phyloP scores from a whole-genome alignment of 2,113 vertebrate species.

The Cinclus mexicanus region DNA sequence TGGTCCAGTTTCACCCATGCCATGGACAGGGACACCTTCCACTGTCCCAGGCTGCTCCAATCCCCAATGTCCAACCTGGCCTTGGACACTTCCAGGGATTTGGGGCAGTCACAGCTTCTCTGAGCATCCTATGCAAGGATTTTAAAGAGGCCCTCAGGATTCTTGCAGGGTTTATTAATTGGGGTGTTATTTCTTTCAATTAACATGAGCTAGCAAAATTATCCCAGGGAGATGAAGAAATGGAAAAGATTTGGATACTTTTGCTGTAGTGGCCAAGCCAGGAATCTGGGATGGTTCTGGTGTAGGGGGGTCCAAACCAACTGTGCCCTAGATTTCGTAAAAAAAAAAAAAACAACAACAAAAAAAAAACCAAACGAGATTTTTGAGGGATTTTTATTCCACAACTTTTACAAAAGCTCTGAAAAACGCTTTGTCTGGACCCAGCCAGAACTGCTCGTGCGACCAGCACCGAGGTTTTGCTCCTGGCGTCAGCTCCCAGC shows the following conservation, averaged over 20 bases:
- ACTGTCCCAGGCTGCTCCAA: rapidly evolving
- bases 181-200: neutral
- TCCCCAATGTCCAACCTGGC: rapidly evolving
- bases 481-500: neutral
- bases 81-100: neutral
- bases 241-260: rapidly evolving
- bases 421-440: neutral
- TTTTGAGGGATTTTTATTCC: neutral
- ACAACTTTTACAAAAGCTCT: neutral
- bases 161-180: neutral
- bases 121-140: neutral
- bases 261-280: neutral
- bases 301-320: rapidly evolving
- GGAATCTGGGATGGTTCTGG: neutral
- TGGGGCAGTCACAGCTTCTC: neutral
- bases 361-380: neutral
- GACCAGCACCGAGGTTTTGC: neutral
- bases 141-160: neutral
- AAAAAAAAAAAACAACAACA: neutral
- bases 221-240: neutral
- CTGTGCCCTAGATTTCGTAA: neutral
- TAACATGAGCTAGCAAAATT: neutral
- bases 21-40: neutral
- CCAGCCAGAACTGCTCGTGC: conserved; percentile 3
- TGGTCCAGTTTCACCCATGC: rapidly evolving